phyloP scores from a whole-genome alignment of 2,797 vertebrate genomes.

The Orientallactaga sibirica region DNA sequence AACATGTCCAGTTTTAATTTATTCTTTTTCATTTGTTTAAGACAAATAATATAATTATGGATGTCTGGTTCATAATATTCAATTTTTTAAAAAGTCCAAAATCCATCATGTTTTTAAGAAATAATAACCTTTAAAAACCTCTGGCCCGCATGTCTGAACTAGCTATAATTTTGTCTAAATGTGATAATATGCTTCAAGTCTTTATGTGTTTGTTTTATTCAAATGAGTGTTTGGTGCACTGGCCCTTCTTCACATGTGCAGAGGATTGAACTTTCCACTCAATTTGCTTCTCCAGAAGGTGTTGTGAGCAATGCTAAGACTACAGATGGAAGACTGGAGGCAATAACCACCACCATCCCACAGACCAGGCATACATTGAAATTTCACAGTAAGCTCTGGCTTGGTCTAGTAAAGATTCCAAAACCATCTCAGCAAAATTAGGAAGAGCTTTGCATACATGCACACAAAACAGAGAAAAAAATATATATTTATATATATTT shows the following conservation, averaged over 20 bases:
- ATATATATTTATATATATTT: neutral
- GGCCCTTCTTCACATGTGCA: conserved; percentile 65
- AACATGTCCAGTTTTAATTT: conserved; percentile 91
- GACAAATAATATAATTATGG: conserved; percentile 91
- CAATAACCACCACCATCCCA: rapidly evolving
- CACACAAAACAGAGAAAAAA: neutral
- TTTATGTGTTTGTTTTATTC: conserved; percentile 84
- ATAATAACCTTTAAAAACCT: conserved; percentile 82
- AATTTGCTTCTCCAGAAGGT: conserved; percentile 47
- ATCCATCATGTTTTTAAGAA: conserved; percentile 83
- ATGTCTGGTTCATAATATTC: conserved; percentile 89
- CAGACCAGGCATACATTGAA: neutral
- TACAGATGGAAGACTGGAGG: neutral
- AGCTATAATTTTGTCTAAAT: conserved; percentile 84
- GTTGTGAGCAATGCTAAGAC: neutral
- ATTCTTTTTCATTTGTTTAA: conserved; percentile 90
- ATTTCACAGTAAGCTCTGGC: neutral
- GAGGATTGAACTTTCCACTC: conserved; percentile 32
- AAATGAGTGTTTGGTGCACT: conserved; percentile 74
- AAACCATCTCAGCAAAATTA: neutral
- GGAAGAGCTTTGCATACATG: neutral
- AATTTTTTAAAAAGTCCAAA: conserved; percentile 77
- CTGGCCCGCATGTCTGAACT: conserved; percentile 82
- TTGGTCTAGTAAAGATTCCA: neutral
- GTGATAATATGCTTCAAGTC: conserved; percentile 83